These are phyloP conservation scores for Hemiprocne comata DNA, from an alignment of 2,113 vertebrate genomes.

Conservation along the genomic window DNA sequence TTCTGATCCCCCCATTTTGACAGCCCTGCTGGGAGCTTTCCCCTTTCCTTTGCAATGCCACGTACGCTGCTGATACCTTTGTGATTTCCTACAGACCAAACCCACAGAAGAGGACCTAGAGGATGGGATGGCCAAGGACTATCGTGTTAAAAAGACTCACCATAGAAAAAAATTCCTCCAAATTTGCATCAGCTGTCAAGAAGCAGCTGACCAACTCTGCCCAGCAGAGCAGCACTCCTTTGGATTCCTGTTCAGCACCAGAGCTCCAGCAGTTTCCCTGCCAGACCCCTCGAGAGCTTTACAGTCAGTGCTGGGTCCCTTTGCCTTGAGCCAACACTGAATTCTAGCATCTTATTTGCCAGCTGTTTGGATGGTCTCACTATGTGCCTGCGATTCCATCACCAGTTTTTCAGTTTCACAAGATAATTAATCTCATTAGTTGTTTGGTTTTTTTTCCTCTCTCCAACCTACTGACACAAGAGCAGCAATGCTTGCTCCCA, in stretches of 20 bases:
- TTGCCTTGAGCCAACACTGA: neutral
- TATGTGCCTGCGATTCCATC: rapidly evolving
- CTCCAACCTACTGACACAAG: neutral
- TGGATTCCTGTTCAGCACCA: too few species aligned
- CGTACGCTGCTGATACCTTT: rapidly evolving
- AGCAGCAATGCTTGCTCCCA: neutral
- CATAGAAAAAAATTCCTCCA: too few species aligned
- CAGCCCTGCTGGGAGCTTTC: neutral
- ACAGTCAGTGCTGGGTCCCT: too few species aligned
- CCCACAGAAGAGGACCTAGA: neutral
- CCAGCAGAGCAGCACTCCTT: too few species aligned
- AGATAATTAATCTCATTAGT: neutral
- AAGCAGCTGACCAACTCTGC: too few species aligned
- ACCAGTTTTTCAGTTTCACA: neutral
- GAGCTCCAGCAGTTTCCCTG: too few species aligned
- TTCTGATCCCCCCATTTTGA: neutral
- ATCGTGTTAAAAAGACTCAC: too few species aligned
- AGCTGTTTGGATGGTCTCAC: neutral
- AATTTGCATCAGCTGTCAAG: too few species aligned
- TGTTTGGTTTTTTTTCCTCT: neutral
- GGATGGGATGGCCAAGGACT: neutral
- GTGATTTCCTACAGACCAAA: neutral
- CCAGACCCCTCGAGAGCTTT: too few species aligned
- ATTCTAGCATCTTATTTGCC: neutral
- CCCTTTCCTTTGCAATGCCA: neutral